A percentile compares a stretch with the other conserved stretches of the same genome.
Evolutionary conservation across 2,797 vertebrate species (phyloP).

Genomic region (Taenioides sp.): DNA sequence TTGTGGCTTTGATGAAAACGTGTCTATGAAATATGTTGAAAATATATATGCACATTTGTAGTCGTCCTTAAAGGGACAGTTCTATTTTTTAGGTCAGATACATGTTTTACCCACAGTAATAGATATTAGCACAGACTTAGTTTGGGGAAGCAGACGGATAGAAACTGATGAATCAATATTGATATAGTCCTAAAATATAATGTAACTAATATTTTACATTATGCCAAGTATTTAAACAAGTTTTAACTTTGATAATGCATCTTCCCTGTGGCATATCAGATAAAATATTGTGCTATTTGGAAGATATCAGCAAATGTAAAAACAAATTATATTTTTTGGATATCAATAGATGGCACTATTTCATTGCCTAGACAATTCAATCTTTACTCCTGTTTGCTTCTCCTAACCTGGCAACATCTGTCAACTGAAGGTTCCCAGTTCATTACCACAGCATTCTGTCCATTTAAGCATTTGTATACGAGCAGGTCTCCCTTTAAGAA

Average conservation of each 20-base stretch:
- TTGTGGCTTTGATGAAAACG: constrained; percentile 24
- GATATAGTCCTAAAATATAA: background rate
- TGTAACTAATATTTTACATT: background rate
- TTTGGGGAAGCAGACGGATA: constrained; percentile 1
- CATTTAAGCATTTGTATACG: background rate
- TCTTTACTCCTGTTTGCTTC: background rate
- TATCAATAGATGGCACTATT: background rate
- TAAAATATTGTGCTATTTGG: constrained; percentile 1
- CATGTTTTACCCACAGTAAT: background rate
- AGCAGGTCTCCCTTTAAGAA: constrained; percentile 20
- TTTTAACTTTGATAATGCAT: background rate
- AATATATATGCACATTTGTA: constrained; percentile 33
- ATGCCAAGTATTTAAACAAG: background rate
- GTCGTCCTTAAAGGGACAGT: background rate
- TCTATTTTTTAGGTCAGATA: background rate
- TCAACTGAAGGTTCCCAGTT: background rate
- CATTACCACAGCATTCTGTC: background rate
- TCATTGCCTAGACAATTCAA: background rate
- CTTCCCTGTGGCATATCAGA: background rate
- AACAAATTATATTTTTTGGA: background rate
- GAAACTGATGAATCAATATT: background rate
- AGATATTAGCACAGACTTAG: background rate
- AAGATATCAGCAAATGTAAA: background rate
- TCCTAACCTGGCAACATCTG: constrained; percentile 1
- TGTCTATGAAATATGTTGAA: constrained; percentile 30